Evolutionary conservation across 2,113 vertebrate species (phyloP).

Genomic region (Aythya baeri): DNA sequence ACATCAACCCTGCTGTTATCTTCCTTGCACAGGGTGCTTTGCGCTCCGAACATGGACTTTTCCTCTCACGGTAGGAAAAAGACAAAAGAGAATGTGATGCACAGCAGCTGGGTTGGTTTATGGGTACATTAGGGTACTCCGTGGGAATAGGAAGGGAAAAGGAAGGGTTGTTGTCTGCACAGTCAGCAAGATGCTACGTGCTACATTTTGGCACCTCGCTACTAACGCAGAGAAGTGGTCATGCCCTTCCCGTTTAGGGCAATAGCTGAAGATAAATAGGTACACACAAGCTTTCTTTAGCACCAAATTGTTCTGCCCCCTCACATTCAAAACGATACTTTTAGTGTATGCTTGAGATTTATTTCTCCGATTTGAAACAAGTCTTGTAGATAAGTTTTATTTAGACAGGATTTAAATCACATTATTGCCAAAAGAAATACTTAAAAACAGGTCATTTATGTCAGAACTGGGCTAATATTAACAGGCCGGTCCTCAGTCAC

Average conservation of each 20-base stretch:
- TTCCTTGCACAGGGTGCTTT: background rate
- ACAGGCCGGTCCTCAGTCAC: background rate
- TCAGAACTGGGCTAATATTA: background rate
- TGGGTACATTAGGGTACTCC: background rate
- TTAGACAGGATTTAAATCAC: background rate
- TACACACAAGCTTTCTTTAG: background rate
- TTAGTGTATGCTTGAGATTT: background rate
- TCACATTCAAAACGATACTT: background rate
- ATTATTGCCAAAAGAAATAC: background rate
- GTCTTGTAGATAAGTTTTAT: background rate
- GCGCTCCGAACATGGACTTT: slow-evolving; percentile 1
- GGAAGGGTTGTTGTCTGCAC: background rate
- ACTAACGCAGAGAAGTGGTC: background rate
- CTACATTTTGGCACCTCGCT: background rate
- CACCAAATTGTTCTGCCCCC: background rate
- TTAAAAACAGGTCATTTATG: background rate
- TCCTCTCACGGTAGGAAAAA: background rate
- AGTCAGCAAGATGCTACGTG: background rate
- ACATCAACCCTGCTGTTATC: slow-evolving; percentile 5
- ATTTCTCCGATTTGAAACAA: background rate
- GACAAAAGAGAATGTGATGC: background rate
- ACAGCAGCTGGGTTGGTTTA: background rate
- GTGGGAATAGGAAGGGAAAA: background rate
- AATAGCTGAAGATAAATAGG: background rate
- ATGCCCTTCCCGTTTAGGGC: background rate